Evolutionary conservation across 2,888 invertebrate genomes (phyloP).

Genomic region (Parasteatoda lunata): DNA sequence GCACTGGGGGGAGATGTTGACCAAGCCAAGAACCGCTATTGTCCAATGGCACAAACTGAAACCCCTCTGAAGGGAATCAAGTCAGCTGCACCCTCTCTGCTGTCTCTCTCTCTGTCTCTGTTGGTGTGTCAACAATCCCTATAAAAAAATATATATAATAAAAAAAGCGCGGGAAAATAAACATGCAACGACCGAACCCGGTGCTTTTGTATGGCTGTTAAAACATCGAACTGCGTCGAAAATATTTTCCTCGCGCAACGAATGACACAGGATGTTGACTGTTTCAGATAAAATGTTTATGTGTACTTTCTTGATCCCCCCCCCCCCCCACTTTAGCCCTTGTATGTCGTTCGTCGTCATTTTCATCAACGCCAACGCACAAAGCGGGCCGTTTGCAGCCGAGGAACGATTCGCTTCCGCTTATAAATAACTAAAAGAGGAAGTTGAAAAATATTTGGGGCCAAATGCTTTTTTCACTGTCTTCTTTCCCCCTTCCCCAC

Average conservation of each 20-base stretch:
- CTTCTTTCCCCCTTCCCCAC: neutral
- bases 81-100: neutral
- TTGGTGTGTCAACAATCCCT: conserved; percentile 39
- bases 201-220: conserved; percentile 34
- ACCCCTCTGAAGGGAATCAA: conserved; percentile 77
- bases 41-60: conserved; percentile 98
- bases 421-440: conserved; percentile 14
- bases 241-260: conserved; percentile 49
- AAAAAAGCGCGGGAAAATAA: conserved; percentile 36
- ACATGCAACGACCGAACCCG: conserved; percentile 48
- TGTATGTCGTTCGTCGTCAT: conserved; percentile 41
- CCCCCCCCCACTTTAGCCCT: conserved; percentile 13
- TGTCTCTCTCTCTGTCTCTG: conserved; percentile 33
- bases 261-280: conserved; percentile 27
- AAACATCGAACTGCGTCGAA: conserved; percentile 58
- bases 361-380: conserved; percentile 56
- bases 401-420: conserved; percentile 51
- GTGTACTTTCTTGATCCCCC: conserved; percentile 11
- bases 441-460: conserved; percentile 24
- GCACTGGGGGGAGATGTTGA: conserved; percentile 99
- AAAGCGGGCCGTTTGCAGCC: conserved; percentile 57
- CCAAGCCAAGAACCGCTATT: conserved; percentile 95
- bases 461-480: conserved; percentile 35
- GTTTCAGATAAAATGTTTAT: conserved; percentile 13
- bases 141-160: neutral